Evolutionary conservation across 2,113 vertebrate genomes (phyloP), one percentile per base, ranked within the genome.

Genomic region (Pelmatolapia mariae): DNA sequence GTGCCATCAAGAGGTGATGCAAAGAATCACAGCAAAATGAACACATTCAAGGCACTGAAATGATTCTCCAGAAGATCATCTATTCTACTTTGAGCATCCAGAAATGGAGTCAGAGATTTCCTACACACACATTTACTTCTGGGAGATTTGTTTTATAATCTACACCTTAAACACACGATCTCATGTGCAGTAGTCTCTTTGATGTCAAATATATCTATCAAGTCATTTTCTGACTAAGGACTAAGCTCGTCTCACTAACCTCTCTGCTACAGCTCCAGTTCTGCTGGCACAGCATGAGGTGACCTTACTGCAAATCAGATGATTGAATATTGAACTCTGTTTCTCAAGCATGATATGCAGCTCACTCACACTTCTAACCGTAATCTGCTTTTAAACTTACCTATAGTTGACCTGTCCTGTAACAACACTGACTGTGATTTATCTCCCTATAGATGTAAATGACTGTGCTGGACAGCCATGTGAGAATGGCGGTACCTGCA

Each of bases 381-480:
- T 56, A 52, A 68, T 81, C 73, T 66, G 8, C 53, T 63, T 31
- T 52, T 76, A 80, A 79, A 90, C 66, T 4, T 6, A 38, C 54
- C 56, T 5, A 26, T 22, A 31, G 53, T 29, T 29, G 22, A 61
- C 40, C 33, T 24, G 6, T 26, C 15, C 13, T 11, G 7, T 19
- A 6, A 33, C 22, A 33, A 52, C 3, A 61, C 6, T 82, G 36
- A 73, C 7, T 2, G 18, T 31, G 45, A 29, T 54, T 66, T 22
- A 5, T 91, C 29, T 91, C 82, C 88, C 56, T 63, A 15, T 88
- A 97, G 97, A 95, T 84, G 92, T 96, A 57, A 97, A 97, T 0
- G 96, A 97, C 86, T 98, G 98, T 57, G 94, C 90, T 2, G 95
- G 83, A 2, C 93, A 96, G 81, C 97, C 97, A 2, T 98, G 97